Percentiles rank a stretch among this genome's conserved stretches.
Evolutionary conservation across 2,888 invertebrate genomes (phyloP).

Genomic region (Athalia rosae): DNA sequence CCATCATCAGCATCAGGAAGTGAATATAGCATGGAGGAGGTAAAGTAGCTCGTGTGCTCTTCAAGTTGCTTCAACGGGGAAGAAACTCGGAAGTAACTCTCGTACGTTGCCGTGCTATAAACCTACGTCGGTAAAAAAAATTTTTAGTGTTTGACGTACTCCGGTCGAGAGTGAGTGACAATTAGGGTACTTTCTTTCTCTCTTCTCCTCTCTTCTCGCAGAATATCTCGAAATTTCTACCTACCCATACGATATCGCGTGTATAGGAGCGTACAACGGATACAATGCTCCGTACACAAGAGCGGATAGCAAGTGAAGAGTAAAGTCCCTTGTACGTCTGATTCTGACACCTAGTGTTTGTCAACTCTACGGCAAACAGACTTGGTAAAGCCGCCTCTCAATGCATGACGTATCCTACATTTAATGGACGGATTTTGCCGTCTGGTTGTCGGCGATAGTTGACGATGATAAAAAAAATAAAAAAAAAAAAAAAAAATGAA

Average conservation of each 20-base stretch:
- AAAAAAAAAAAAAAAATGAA: too few species aligned
- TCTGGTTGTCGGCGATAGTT: too few species aligned
- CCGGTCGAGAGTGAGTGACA: not conserved
- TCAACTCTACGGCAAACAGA: conserved; percentile 11
- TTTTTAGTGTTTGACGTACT: not conserved
- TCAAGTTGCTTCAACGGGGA: not conserved
- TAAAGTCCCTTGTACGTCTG: not conserved
- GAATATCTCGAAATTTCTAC: too few species aligned
- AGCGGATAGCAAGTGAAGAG: not conserved
- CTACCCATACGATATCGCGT: too few species aligned
- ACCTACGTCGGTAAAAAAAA: not conserved
- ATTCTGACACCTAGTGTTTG: conserved; percentile 28
- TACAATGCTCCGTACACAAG: not conserved
- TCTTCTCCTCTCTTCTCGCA: too few species aligned
- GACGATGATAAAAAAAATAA: too few species aligned
- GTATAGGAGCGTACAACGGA: not conserved
- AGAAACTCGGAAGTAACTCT: conserved; percentile 22
- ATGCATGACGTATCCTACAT: not conserved
- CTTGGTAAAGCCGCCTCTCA: not conserved
- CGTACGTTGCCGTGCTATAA: not conserved
- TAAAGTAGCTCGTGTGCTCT: too few species aligned
- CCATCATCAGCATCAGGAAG: not conserved
- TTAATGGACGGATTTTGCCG: not conserved
- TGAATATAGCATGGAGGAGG: not conserved
- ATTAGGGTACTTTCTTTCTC: not conserved